Percentiles rank a stretch among this genome's conserved stretches.
These are phyloP conservation scores for Phalacrocorax carbo DNA, from an alignment of 2,113 vertebrate species.

Conservation along the genomic window DNA sequence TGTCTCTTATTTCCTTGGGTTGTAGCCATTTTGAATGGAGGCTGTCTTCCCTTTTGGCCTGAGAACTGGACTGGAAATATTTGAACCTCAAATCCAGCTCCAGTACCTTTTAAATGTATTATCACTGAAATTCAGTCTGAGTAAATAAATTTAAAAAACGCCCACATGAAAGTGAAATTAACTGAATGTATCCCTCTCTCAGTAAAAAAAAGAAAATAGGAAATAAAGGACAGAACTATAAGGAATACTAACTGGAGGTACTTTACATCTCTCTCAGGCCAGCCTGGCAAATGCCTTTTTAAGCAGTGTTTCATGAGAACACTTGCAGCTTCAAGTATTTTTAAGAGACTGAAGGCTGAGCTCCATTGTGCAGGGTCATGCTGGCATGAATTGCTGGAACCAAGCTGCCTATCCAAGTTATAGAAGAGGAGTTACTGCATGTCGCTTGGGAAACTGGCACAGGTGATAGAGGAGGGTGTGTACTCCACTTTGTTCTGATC, in stretches of 20 bases:
- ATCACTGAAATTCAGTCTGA: background rate
- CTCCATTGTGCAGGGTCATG: background rate
- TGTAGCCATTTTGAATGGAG: slow-evolving; percentile 57
- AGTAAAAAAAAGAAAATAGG: slow-evolving; percentile 4
- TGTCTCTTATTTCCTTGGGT: slow-evolving; percentile 41
- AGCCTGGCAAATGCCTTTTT: background rate
- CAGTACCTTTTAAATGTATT: slow-evolving; percentile 1
- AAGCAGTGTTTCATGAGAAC: background rate
- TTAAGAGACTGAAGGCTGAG: background rate
- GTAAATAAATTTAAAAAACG: background rate
- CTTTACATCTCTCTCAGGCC: background rate
- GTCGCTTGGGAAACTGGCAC: background rate
- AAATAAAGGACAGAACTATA: background rate
- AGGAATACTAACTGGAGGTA: background rate
- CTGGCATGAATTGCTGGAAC: background rate
- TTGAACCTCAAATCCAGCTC: slow-evolving; percentile 15
- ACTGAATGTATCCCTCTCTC: background rate
- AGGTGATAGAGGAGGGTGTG: background rate
- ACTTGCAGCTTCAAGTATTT: background rate
- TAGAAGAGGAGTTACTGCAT: background rate
- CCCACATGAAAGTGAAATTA: slow-evolving; percentile 8
- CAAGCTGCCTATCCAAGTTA: background rate
- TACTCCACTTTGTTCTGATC: background rate
- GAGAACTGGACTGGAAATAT: slow-evolving; percentile 37
- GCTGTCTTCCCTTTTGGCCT: slow-evolving; percentile 36